Evolutionary conservation across 2,797 vertebrate genomes (phyloP), one percentile per base, ranked within the genome.

Genomic region (Etheostoma nigrum): DNA sequence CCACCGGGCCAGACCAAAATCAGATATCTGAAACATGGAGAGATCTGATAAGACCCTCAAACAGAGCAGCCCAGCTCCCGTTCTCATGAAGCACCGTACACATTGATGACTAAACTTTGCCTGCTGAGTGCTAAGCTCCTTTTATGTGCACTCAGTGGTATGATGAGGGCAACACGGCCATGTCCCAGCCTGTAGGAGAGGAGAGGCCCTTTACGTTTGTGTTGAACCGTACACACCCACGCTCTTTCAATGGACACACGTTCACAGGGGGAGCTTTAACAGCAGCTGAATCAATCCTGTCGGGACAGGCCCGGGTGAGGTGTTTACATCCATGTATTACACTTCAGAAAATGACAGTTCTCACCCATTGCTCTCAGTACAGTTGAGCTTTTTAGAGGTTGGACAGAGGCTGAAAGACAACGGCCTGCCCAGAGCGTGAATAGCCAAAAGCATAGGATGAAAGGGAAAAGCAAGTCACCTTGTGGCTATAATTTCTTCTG

Each of bases 1-100:
- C 96, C 98, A 99, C 62, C 98, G 96, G 21, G 98, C 98, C 86
- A 99, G 93, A 53, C 98, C 98, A 69, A 99, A 99, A 85, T 99
- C 98, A 8, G 97, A 99, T 85, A 99, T 99, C 98, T 99, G 89
- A 7, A 64, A 78, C 3, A 66, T 19, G 11, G 19, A 65, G 52
- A 74, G 42, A 84, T 72, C 27, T 86, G 77, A 86, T 83, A 59
- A 84, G 74, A 81, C 15, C 51, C 23, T 87, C 21, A 59, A 65
- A 53, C 52, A 48, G 21, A 72, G 36, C 45, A 69, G 60, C 5
- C 2, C 11, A 0, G 13, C 48, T 3, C 30, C 14, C 1, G 30
- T 80, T 85, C 76, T 77, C 66, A 70, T 73, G 64, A 67, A 63
- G 52, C 44, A 10, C 16, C 19, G 4, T 48, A 33, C 27, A 82